These are phyloP conservation scores for Anodontia alba DNA, from an alignment of 2,888 invertebrate genomes.

Conservation along the genomic window DNA sequence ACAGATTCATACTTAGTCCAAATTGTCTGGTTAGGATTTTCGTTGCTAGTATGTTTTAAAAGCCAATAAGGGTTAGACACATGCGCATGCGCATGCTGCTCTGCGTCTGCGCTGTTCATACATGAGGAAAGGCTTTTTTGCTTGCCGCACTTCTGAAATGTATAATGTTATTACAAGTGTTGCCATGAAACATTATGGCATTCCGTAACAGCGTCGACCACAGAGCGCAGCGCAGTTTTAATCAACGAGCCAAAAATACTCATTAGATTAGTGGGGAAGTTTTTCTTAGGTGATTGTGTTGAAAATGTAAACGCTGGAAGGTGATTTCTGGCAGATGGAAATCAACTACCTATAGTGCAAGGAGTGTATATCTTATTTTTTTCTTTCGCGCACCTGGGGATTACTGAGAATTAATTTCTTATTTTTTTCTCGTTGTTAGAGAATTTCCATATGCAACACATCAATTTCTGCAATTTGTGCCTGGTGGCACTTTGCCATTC, in stretches of 20 bases:
- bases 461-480: neutral
- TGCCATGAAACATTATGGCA: neutral
- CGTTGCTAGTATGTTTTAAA: no score
- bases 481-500: slow-evolving; percentile 1
- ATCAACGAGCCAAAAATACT: slow-evolving; percentile 37
- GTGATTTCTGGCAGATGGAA: neutral
- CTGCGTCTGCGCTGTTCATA: no score
- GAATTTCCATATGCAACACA: neutral
- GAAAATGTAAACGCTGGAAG: neutral
- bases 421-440: neutral
- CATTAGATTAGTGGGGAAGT: slow-evolving; percentile 8
- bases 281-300: neutral
- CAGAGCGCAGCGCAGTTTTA: slow-evolving; percentile 11
- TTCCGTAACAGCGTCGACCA: slow-evolving; percentile 1
- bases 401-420: neutral
- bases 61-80: no score
- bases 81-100: no score
- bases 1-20: no score
- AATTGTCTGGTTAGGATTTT: no score
- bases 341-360: neutral
- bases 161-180: slow-evolving; percentile 9
- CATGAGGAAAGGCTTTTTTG: no score
- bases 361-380: neutral
- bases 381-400: slow-evolving; percentile 12
- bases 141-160: neutral